Conservation (phyloP, 1,140 invertebrate genomes). For the Lasioglossum albipes region DNA sequence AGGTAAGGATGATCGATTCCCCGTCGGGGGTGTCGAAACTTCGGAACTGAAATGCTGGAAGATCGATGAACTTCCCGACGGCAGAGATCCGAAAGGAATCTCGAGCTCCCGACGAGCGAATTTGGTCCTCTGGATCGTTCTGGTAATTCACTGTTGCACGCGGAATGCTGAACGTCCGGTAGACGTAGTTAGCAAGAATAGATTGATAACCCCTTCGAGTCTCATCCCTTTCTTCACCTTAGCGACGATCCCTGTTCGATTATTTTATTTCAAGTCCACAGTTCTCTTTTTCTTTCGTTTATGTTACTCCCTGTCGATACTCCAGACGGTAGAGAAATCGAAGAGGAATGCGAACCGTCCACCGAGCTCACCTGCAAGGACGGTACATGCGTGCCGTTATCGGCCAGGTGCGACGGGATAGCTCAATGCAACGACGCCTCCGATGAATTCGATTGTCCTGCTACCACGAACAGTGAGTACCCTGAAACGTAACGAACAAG, state of each 20-base stretch:
- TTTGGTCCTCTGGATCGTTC: no score
- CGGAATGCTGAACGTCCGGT: not conserved
- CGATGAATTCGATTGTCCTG: constrained; percentile 79
- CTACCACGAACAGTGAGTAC: constrained; percentile 29
- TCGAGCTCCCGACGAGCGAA: no score
- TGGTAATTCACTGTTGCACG: not conserved
- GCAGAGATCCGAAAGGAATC: no score
- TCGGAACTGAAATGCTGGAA: not conserved
- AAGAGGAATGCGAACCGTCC: constrained; percentile 66
- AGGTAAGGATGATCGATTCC: constrained; percentile 54
- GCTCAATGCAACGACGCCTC: constrained; percentile 80
- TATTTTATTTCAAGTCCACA: not conserved
- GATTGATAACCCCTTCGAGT: no score
- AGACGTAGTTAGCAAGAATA: not conserved
- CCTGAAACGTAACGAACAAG: no score
- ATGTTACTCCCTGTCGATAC: constrained; percentile 17
- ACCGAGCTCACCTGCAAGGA: constrained; percentile 71
- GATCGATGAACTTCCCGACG: not conserved
- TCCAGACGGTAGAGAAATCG: constrained; percentile 20
- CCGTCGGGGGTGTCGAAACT: constrained; percentile 20
- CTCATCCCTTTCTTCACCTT: no score
- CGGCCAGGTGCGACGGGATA: constrained; percentile 77
- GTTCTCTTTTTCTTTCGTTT: constrained; percentile 6
- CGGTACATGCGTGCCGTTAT: constrained; percentile 81
- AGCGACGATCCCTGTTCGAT: no score